These are phyloP conservation scores for Acrossocheilus wenchowensis DNA, from an alignment of 2,797 vertebrate genomes.

Conservation along the genomic window DNA sequence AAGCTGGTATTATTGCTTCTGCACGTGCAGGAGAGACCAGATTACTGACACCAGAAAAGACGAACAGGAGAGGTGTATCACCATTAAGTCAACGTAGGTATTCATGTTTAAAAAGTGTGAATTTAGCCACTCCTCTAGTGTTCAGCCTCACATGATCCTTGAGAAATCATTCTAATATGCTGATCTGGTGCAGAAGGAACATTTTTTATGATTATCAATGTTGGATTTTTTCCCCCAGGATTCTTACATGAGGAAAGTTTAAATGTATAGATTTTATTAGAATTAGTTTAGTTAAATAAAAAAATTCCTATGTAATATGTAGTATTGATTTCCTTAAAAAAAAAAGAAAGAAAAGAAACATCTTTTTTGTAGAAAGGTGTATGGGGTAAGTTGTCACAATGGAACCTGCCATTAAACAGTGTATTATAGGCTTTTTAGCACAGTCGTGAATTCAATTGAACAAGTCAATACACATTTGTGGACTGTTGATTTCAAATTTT, in stretches of 20 bases:
- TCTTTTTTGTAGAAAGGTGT: background rate
- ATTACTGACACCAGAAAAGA: conserved; percentile 88
- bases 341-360: background rate
- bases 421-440: background rate
- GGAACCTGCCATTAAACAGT: background rate
- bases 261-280: background rate
- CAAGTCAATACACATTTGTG: background rate
- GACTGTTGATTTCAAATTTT: background rate
- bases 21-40: conserved; percentile 85
- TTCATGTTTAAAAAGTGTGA: conserved; percentile 7
- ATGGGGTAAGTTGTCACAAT: background rate
- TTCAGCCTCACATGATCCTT: background rate
- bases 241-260: background rate
- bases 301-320: background rate
- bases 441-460: background rate
- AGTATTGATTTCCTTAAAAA: background rate
- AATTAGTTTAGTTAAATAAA: background rate
- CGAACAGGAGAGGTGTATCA: conserved; percentile 89
- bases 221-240: background rate
- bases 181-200: background rate
- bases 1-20: conserved; percentile 87
- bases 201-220: background rate
- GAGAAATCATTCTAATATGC: background rate
- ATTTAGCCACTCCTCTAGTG: background rate
- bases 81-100: conserved; percentile 89